Evolutionary conservation across 2,888 invertebrate species (phyloP).

Genomic region (Leptothorax acervorum): DNA sequence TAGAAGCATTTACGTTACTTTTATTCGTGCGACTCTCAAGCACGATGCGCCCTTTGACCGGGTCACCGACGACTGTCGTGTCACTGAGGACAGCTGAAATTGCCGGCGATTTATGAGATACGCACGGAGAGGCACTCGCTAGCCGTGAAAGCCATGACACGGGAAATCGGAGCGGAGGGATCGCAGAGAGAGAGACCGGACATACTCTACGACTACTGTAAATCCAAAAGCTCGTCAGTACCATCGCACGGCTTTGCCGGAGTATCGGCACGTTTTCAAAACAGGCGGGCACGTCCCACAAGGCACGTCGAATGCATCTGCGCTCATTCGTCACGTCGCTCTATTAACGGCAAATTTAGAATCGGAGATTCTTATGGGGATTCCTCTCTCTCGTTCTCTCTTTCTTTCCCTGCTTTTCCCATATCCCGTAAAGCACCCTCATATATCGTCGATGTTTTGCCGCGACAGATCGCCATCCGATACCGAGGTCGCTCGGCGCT

Average conservation of each 20-base stretch:
- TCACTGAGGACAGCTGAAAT: constrained; percentile 59
- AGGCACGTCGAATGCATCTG: constrained; percentile 78
- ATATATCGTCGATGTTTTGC: constrained; percentile 18
- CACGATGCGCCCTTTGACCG: constrained; percentile 17
- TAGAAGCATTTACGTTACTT: background rate
- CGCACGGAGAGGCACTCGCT: constrained; percentile 33
- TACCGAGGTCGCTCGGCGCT: background rate
- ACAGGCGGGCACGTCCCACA: constrained; percentile 71
- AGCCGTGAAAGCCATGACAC: constrained; percentile 49
- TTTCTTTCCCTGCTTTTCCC: constrained; percentile 15
- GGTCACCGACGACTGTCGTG: constrained; percentile 21
- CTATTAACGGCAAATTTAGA: constrained; percentile 76
- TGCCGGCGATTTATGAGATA: constrained; percentile 65
- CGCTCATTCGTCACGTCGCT: constrained; percentile 62
- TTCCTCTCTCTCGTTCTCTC: background rate
- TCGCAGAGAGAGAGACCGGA: constrained; percentile 18
- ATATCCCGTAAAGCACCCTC: constrained; percentile 22
- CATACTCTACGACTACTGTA: constrained; percentile 40
- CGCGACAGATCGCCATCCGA: constrained; percentile 1
- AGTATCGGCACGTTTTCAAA: constrained; percentile 82
- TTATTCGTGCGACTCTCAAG: background rate
- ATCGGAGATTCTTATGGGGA: constrained; percentile 42
- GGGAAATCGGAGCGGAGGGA: constrained; percentile 51
- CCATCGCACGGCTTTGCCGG: constrained; percentile 60
- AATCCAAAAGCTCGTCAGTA: constrained; percentile 56